Evolutionary conservation across 64 coral and sea anemone genomes (phyloP), one percentile per base, ranked within the genome.

Genomic region (Stylophora pistillata): DNA sequence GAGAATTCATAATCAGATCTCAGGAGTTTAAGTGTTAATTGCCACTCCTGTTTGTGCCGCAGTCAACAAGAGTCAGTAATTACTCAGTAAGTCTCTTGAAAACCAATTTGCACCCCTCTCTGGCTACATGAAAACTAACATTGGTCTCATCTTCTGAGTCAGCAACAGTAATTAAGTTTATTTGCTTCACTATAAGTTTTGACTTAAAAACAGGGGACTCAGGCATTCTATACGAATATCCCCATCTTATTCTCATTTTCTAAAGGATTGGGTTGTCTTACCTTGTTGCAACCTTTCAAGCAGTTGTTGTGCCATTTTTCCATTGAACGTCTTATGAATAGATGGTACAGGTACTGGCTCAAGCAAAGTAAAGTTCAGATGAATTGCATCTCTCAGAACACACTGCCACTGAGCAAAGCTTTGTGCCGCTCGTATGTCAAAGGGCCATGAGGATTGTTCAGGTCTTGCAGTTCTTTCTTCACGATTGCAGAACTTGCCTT

Each of bases 361-460:
- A 13, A 60, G 21, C 13, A 96, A 77, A 14, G 86, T 55, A 13
- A 34, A 61, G 55, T 96, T 93, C 15, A 93, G 26, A 23, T 69
- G 64, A 60, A 93, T 82, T 29, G 95, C 64, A 31, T 90, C 91
- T 17, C 27, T 71, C 58, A 96, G n/a, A 37, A 93, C 72, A 59
- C 79, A 80, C 82, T 96, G 95, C 94, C 94, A 96, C 66, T 96
- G 95, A 90, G 87, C 91, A 71, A 82, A 96, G 52, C 91, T 90
- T 61, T 66, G 63, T 26, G 63, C 78, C 6, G 86, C 91, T 58
- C 53, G 56, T 52, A 84, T 13, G 17, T 68, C 60, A 70, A 84
- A 84, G 31, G 32, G 21, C 15, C 59, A 32, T 13, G 30, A 0
- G 16, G 28, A 81, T 37, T 34, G 32, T 33, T 16, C 13, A 27